phyloP scores from a whole-genome alignment of 2,113 vertebrate genomes.

The Opisthocomus hoazin region DNA sequence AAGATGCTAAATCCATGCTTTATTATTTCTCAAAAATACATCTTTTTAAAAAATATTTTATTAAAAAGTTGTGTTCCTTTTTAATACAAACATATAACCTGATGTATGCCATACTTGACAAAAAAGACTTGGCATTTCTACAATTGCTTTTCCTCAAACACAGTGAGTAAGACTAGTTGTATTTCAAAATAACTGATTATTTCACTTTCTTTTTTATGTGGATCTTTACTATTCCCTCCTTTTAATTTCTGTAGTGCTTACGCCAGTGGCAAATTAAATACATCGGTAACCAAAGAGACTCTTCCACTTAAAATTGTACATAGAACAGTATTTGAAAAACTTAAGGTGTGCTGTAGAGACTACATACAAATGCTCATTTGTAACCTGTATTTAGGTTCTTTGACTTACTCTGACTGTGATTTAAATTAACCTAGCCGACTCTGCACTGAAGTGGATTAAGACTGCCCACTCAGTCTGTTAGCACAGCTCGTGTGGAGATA shows the following conservation, averaged over 20 bases:
- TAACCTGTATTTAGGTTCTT: background rate
- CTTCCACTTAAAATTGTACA: background rate
- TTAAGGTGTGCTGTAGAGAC: background rate
- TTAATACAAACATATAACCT: background rate
- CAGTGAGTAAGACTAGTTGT: background rate
- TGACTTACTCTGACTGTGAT: background rate
- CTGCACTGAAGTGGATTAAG: background rate
- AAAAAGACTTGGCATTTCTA: background rate
- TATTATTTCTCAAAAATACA: background rate
- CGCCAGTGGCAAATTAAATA: background rate
- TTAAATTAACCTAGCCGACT: background rate
- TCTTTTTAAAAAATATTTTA: background rate
- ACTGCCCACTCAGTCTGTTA: background rate
- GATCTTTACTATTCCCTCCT: background rate
- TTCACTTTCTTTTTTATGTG: background rate
- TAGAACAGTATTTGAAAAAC: background rate
- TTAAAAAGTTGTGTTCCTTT: background rate
- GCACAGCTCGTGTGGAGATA: background rate
- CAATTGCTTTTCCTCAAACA: background rate
- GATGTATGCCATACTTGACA: background rate
- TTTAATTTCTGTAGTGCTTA: background rate
- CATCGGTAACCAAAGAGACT: background rate
- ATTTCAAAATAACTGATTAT: background rate
- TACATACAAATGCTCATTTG: background rate
- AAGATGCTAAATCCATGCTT: background rate